Evolutionary conservation across 1,140 invertebrate species (phyloP).

Genomic region (Aradophagus sp.): DNA sequence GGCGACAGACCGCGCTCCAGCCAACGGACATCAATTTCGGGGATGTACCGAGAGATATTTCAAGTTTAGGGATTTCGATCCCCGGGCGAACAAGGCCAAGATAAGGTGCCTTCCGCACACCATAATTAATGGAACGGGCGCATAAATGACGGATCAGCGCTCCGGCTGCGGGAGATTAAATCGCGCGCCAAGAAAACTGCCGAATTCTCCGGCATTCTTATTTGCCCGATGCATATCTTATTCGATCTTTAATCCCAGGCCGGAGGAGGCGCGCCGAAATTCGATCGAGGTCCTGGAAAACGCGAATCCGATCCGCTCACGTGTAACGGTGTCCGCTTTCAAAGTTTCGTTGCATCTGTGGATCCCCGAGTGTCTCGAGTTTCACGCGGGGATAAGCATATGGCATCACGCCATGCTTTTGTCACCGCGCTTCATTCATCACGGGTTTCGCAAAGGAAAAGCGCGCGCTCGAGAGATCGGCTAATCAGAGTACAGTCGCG

Average conservation of each 20-base stretch:
- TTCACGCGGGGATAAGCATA: too few relatives aligned
- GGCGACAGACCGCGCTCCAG: conserved; percentile 69
- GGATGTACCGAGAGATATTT: conserved; percentile 70
- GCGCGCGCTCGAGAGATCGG: conserved; percentile 48
- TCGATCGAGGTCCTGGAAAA: too few relatives aligned
- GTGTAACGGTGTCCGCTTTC: too few relatives aligned
- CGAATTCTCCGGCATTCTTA: conserved; percentile 33
- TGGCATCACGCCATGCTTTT: conserved; percentile 43
- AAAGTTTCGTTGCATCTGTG: too few relatives aligned
- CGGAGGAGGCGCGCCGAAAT: too few relatives aligned
- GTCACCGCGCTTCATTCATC: conserved; percentile 43
- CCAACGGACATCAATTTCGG: conserved; percentile 73
- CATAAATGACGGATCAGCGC: conserved; percentile 53
- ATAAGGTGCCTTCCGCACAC: conserved; percentile 68
- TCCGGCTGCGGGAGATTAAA: conserved; percentile 26
- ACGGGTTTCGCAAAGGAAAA: too few relatives aligned
- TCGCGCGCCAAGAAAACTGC: conserved; percentile 26
- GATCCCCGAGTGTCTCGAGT: too few relatives aligned
- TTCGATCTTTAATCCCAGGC: too few relatives aligned
- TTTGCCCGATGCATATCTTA: conserved; percentile 20
- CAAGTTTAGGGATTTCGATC: conserved; percentile 66
- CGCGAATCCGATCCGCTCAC: too few relatives aligned
- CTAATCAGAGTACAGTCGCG: conserved; percentile 72
- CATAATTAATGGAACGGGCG: conserved; percentile 66
- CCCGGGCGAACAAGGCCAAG: conserved; percentile 70